Percentiles rank a stretch among this genome's conserved stretches.
Conservation (phyloP, 2,113 vertebrate genomes). For the Stigmatopora nigra region DNA sequence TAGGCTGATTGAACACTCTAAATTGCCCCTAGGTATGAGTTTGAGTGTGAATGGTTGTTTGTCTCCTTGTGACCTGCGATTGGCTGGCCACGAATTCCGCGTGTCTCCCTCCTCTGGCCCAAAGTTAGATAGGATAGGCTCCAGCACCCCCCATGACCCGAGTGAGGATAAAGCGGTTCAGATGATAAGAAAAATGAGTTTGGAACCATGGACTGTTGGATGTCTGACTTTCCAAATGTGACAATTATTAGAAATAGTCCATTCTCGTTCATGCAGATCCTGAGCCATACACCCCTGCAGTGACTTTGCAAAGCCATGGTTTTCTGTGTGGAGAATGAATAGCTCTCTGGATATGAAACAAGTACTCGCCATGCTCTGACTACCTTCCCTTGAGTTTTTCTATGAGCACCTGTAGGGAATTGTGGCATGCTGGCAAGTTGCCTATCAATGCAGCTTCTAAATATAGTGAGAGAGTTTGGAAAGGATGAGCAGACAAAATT, state of each 20-base stretch:
- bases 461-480: constrained; percentile 39
- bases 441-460: constrained; percentile 65
- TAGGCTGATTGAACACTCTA: too few species aligned
- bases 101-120: too few species aligned
- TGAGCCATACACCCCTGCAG: constrained; percentile 38
- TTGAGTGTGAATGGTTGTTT: too few species aligned
- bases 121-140: too few species aligned
- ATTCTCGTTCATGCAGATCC: constrained; percentile 21
- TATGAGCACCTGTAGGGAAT: constrained; percentile 55
- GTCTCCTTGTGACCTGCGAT: too few species aligned
- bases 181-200: not conserved
- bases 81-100: not conserved
- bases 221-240: not conserved
- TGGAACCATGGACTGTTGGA: not conserved
- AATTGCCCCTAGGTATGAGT: too few species aligned
- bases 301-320: constrained; percentile 48
- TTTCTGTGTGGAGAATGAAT: constrained; percentile 52
- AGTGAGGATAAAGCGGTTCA: too few species aligned
- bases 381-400: constrained; percentile 43
- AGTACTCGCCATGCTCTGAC: constrained; percentile 42
- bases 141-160: too few species aligned
- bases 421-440: constrained; percentile 49
- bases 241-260: constrained; percentile 27
- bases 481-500: constrained; percentile 33
- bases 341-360: constrained; percentile 49